Conservation (phyloP, 1,140 invertebrate genomes). For the Calliphora vicina region DNA sequence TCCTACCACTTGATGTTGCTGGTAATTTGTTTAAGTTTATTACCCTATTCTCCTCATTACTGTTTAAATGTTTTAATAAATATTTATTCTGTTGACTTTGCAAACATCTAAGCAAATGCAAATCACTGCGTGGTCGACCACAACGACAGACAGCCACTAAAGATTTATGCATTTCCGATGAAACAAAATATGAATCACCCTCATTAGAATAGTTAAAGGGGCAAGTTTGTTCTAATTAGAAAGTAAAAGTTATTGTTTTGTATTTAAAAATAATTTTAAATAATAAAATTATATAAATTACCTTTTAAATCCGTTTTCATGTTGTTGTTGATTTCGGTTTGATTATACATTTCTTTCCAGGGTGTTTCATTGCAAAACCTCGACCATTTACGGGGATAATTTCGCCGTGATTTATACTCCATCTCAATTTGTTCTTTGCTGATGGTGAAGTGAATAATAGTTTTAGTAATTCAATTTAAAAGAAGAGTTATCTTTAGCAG, state of each 20-base stretch:
- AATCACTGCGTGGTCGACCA: conserved; percentile 46
- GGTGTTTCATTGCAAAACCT: conserved; percentile 43
- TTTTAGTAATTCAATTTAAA: no score
- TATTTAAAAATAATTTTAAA: neutral
- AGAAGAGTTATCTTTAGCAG: neutral
- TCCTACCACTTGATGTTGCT: conserved; percentile 52
- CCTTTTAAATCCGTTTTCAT: conserved; percentile 36
- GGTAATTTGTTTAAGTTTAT: conserved; percentile 44
- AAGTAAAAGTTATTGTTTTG: neutral
- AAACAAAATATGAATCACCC: conserved; percentile 53
- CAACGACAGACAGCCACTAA: conserved; percentile 54
- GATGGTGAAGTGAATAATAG: neutral
- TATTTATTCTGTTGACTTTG: conserved; percentile 42
- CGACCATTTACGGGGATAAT: conserved; percentile 51
- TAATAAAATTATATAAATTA: neutral
- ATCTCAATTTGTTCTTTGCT: conserved; percentile 55
- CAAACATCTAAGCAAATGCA: conserved; percentile 54
- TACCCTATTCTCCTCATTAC: neutral
- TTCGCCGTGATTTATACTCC: conserved; percentile 52
- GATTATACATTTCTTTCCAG: conserved; percentile 55
- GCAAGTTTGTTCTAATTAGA: conserved; percentile 21
- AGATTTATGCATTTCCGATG: conserved; percentile 52
- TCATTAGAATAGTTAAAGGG: conserved; percentile 49
- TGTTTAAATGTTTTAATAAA: neutral
- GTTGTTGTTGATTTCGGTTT: conserved; percentile 47